Percentiles rank a stretch among this genome's conserved stretches.
Conservation (phyloP, 2,113 vertebrate species). For the Brachyistius frenatus region DNA sequence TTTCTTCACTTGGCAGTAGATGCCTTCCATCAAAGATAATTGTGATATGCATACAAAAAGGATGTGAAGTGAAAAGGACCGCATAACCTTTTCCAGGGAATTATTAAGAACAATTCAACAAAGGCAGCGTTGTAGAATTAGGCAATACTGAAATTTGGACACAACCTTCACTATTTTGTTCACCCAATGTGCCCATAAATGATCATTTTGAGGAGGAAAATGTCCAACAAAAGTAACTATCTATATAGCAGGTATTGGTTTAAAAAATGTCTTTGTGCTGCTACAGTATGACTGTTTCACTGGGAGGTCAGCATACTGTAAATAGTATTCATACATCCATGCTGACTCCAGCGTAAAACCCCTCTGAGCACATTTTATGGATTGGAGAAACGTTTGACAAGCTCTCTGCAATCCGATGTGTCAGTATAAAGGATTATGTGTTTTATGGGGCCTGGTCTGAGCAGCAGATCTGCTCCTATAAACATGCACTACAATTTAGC, state of each 20-base stretch:
- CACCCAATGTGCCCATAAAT: background rate
- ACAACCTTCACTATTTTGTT: background rate
- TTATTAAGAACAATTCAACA: slow-evolving; percentile 46
- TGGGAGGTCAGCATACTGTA: slow-evolving; percentile 70
- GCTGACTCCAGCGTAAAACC: slow-evolving; percentile 66
- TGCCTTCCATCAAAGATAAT: slow-evolving; percentile 59
- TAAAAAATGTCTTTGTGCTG: slow-evolving; percentile 23
- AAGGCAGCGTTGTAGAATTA: slow-evolving; percentile 6
- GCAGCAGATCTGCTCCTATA: slow-evolving; percentile 68
- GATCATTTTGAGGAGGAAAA: background rate
- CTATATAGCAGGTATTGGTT: slow-evolving; percentile 3
- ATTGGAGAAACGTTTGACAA: slow-evolving; percentile 72
- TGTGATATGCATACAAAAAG: slow-evolving; percentile 48
- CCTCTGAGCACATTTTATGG: slow-evolving; percentile 77
- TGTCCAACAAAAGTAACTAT: background rate
- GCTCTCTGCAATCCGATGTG: slow-evolving; percentile 69
- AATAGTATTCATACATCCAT: slow-evolving; percentile 70
- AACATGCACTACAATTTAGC: slow-evolving; percentile 79
- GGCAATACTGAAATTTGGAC: slow-evolving; percentile 6
- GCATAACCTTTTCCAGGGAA: slow-evolving; percentile 46
- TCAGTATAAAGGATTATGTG: slow-evolving; percentile 80
- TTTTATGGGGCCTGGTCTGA: slow-evolving; percentile 69
- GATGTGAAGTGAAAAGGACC: slow-evolving; percentile 31
- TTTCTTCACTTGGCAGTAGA: slow-evolving; percentile 56
- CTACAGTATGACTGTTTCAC: slow-evolving; percentile 44